Conservation (phyloP, 35 echinoderm and acorn worm genomes). For the Acanthaster planci region DNA sequence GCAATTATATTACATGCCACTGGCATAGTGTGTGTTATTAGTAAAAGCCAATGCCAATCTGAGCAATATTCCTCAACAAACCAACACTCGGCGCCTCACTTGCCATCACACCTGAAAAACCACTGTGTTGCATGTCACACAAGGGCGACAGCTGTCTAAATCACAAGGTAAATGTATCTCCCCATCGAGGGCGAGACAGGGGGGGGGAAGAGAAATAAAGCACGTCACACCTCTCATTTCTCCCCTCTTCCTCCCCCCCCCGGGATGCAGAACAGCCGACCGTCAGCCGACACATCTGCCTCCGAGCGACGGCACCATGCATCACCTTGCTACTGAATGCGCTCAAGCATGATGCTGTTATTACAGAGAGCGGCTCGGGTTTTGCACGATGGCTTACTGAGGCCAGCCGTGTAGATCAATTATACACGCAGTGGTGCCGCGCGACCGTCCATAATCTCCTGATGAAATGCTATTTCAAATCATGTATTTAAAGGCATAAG, state of each 20-base stretch:
- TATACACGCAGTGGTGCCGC: not conserved
- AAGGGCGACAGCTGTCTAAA: constrained; percentile 8
- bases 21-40: no score
- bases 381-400: not conserved
- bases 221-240: no score
- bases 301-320: not conserved
- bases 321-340: constrained; percentile 1
- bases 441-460: not conserved
- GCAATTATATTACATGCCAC: no score
- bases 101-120: no score
- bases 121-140: no score
- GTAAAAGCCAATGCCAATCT: no score
- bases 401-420: constrained; percentile 2
- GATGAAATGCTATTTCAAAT: not conserved
- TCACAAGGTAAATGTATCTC: not conserved
- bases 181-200: not conserved
- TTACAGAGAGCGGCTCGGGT: constrained; percentile 4
- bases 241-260: not conserved
- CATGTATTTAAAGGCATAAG: not conserved
- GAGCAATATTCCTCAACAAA: no score
- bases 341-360: not conserved
- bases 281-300: constrained; percentile 6
- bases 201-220: no score
- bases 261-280: constrained; percentile 7
- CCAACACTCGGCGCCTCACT: no score